These are phyloP conservation scores for Solenopsis fugax DNA, from an alignment of 1,140 invertebrate species.

Conservation along the genomic window DNA sequence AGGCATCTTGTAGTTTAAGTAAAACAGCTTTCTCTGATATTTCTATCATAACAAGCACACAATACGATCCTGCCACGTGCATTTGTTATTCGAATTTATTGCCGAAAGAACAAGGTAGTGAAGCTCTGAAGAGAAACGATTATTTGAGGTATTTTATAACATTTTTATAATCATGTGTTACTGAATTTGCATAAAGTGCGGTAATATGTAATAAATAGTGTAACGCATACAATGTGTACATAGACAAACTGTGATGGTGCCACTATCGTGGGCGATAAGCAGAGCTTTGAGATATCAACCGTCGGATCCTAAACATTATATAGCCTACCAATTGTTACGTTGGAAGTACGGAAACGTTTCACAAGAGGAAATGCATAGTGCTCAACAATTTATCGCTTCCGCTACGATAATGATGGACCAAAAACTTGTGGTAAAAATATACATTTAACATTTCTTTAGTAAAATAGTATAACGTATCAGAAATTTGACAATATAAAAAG, in stretches of 20 bases:
- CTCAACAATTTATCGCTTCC: slow-evolving; percentile 41
- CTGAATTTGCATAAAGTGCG: not conserved
- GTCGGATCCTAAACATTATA: slow-evolving; percentile 72
- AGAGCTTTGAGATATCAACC: slow-evolving; percentile 69
- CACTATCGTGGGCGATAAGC: slow-evolving; percentile 76
- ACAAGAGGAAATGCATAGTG: slow-evolving; percentile 39
- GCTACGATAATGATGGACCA: slow-evolving; percentile 51
- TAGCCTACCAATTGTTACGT: slow-evolving; percentile 70
- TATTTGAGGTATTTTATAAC: slow-evolving; percentile 71
- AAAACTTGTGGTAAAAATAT: slow-evolving; percentile 47
- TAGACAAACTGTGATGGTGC: slow-evolving; percentile 74
- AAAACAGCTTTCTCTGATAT: not conserved
- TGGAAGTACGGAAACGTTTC: slow-evolving; percentile 71
- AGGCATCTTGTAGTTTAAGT: not conserved
- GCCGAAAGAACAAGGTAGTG: not conserved
- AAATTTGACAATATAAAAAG: not conserved
- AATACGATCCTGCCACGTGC: slow-evolving; percentile 14
- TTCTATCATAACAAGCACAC: not conserved
- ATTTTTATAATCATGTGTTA: slow-evolving; percentile 10
- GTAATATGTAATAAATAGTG: not conserved
- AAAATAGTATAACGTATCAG: not conserved
- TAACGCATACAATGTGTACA: not conserved
- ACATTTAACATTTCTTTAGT: not conserved
- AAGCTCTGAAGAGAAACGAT: slow-evolving; percentile 62
- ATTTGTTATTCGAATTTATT: slow-evolving; percentile 41